Evolutionary conservation across 2,797 vertebrate species (phyloP).

Genomic region (Xerus rutilus): DNA sequence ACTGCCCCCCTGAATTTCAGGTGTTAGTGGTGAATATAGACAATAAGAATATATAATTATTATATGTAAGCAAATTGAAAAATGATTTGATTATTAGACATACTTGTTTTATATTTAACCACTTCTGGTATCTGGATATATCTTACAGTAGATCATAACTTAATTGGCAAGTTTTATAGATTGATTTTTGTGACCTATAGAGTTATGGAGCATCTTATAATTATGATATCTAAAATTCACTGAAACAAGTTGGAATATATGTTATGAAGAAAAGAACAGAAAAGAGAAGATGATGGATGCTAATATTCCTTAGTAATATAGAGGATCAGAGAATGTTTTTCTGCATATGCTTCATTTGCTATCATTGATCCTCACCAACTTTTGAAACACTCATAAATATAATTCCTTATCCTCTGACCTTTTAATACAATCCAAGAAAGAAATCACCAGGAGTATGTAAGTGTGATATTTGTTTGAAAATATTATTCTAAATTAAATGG

Average conservation of each 20-base stretch:
- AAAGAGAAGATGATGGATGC: background rate
- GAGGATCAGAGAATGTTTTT: background rate
- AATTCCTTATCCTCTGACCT: background rate
- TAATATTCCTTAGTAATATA: no score
- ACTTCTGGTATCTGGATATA: background rate
- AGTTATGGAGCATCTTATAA: background rate
- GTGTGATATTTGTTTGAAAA: background rate
- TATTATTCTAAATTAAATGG: background rate
- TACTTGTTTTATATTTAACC: background rate
- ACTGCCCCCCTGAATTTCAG: background rate
- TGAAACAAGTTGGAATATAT: background rate
- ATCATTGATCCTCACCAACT: background rate
- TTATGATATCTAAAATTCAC: background rate
- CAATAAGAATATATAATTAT: background rate
- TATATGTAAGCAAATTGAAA: conserved; percentile 5
- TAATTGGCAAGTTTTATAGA: background rate
- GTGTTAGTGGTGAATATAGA: background rate
- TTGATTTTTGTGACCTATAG: background rate
- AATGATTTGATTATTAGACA: background rate
- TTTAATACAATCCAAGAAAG: background rate
- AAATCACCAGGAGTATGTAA: background rate
- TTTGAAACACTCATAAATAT: background rate
- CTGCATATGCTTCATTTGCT: background rate
- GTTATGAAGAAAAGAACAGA: background rate
- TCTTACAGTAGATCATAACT: background rate